Evolutionary conservation across 2,888 invertebrate genomes (phyloP).

Genomic region (Prenolepis imparis): DNA sequence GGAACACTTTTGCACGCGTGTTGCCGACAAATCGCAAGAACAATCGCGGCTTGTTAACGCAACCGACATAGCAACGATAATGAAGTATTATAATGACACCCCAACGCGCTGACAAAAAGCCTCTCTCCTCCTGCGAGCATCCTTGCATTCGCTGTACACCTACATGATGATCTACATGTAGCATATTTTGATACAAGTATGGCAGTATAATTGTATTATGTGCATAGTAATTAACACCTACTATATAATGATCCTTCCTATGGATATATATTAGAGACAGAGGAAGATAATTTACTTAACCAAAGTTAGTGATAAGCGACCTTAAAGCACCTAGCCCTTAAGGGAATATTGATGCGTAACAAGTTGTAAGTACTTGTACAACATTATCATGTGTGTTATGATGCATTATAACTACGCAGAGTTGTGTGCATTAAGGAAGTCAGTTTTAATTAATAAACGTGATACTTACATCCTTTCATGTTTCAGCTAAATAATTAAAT

Average conservation of each 20-base stretch:
- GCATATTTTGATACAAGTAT: not conserved
- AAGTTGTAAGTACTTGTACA: conserved; percentile 41
- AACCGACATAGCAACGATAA: conserved; percentile 42
- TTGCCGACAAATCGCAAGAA: conserved; percentile 47
- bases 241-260: conserved; percentile 19
- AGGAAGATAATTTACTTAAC: conserved; percentile 31
- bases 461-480: not conserved
- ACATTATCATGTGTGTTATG: conserved; percentile 14
- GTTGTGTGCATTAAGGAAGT: conserved; percentile 17
- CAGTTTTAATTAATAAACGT: conserved; percentile 13
- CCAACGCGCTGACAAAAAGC: conserved; percentile 22
- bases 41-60: conserved; percentile 57
- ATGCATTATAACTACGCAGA: conserved; percentile 6
- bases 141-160: conserved; percentile 28
- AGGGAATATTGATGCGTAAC: conserved; percentile 30
- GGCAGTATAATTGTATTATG: conserved; percentile 14
- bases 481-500: not conserved
- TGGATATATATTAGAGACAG: not conserved
- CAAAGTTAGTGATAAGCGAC: conserved; percentile 32
- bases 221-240: conserved; percentile 26
- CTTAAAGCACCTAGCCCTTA: conserved; percentile 41
- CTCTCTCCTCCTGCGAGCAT: not conserved
- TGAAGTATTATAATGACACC: conserved; percentile 56
- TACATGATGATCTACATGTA: not conserved
- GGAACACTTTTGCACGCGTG: conserved; percentile 24